These are phyloP conservation scores for Acleris literana DNA, from an alignment of 2,888 invertebrate genomes.

Conservation along the genomic window DNA sequence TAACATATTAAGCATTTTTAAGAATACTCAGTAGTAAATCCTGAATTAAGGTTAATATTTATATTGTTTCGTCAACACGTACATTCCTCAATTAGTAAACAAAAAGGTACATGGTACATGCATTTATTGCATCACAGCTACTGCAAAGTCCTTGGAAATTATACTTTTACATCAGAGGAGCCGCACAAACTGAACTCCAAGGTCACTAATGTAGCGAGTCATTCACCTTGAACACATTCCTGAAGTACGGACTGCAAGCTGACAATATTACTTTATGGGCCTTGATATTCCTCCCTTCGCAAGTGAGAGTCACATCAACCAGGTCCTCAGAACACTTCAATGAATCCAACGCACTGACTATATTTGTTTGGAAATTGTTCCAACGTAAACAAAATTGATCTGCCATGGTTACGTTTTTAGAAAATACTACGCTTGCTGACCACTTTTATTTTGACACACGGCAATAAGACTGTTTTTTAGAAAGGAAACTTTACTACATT, in stretches of 20 bases:
- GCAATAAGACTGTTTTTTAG: conserved; percentile 40
- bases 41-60: too few species aligned
- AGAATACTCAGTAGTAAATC: too few species aligned
- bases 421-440: conserved; percentile 40
- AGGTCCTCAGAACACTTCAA: conserved; percentile 87
- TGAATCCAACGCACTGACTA: conserved; percentile 87
- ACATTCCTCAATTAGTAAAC: conserved; percentile 13
- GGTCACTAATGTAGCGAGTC: conserved; percentile 79
- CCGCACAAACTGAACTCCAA: conserved; percentile 54
- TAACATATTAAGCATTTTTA: neutral
- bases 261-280: conserved; percentile 90
- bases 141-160: conserved; percentile 35
- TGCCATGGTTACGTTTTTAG: conserved; percentile 71
- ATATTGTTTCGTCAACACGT: too few species aligned
- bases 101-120: conserved; percentile 25
- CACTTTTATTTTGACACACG: conserved; percentile 52
- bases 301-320: conserved; percentile 89
- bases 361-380: conserved; percentile 89
- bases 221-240: conserved; percentile 88
- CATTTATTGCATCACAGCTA: conserved; percentile 30
- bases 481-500: conserved; percentile 41
- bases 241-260: conserved; percentile 90
- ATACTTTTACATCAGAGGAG: conserved; percentile 40
- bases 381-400: conserved; percentile 90
- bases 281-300: conserved; percentile 88